phyloP scores from a whole-genome alignment of 1,140 invertebrate species.

The Halyomorpha halys region DNA sequence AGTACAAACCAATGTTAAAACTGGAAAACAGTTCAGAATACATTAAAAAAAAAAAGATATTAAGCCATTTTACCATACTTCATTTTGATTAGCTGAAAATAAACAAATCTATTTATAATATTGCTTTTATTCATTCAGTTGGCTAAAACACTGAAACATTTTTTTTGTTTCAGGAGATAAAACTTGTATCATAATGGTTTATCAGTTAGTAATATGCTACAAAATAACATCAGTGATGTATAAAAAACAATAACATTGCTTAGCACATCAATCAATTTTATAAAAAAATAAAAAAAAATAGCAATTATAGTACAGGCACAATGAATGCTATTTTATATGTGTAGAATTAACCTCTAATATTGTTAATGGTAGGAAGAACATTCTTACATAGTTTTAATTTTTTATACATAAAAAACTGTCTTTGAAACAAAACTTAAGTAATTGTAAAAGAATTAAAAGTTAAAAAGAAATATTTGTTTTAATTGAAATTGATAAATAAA shows the following conservation, averaged over 20 bases:
- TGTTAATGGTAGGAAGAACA: neutral
- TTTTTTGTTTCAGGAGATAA: neutral
- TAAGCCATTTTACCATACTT: neutral
- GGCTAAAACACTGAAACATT: neutral
- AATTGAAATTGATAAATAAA: too few relatives aligned
- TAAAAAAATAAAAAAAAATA: slow-evolving; percentile 2
- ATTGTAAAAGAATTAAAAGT: neutral
- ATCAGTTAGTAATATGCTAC: neutral
- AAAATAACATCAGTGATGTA: neutral
- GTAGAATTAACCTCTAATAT: neutral
- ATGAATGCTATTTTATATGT: slow-evolving; percentile 4
- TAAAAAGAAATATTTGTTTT: neutral
- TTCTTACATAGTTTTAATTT: neutral
- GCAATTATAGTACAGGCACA: slow-evolving; percentile 4
- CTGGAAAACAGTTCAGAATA: neutral
- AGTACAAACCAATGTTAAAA: neutral
- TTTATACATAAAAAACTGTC: slow-evolving; percentile 6
- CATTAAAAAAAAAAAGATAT: neutral
- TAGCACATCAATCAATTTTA: neutral
- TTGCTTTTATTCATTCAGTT: neutral
- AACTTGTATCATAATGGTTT: neutral
- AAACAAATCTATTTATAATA: neutral
- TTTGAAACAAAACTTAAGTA: neutral
- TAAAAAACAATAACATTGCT: neutral
- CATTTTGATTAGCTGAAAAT: neutral